Evolutionary conservation across 2,888 invertebrate species (phyloP).

Genomic region (Melanotus villosus): DNA sequence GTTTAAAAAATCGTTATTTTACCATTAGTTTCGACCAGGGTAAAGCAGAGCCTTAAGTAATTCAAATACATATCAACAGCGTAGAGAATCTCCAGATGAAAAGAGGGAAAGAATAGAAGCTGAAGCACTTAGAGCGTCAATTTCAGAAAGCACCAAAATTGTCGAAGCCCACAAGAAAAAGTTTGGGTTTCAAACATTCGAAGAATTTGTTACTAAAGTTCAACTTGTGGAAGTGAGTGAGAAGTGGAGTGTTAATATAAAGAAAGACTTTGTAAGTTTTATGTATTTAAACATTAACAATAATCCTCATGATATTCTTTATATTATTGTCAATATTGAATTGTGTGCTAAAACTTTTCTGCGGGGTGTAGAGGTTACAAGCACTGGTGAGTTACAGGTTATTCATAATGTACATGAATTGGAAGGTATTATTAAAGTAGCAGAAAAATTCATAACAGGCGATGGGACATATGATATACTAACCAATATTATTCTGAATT

Average conservation of each 20-base stretch:
- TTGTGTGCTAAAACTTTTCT: neutral
- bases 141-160: neutral
- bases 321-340: neutral
- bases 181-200: neutral
- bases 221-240: neutral
- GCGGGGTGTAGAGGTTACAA: neutral
- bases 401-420: neutral
- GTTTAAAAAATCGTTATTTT: no score
- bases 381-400: neutral
- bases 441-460: neutral
- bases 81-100: neutral
- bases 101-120: neutral
- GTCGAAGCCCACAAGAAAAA: neutral
- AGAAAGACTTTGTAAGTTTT: neutral
- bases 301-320: neutral
- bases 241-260: neutral
- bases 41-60: no score
- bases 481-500: neutral
- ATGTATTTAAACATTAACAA: constrained; percentile 1
- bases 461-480: neutral
- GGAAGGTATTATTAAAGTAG: neutral
- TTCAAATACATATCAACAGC: neutral
- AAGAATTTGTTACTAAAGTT: neutral
- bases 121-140: neutral
- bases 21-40: no score